Evolutionary conservation across 2,113 vertebrate species (phyloP).

Genomic region (Leptosomus discolor): DNA sequence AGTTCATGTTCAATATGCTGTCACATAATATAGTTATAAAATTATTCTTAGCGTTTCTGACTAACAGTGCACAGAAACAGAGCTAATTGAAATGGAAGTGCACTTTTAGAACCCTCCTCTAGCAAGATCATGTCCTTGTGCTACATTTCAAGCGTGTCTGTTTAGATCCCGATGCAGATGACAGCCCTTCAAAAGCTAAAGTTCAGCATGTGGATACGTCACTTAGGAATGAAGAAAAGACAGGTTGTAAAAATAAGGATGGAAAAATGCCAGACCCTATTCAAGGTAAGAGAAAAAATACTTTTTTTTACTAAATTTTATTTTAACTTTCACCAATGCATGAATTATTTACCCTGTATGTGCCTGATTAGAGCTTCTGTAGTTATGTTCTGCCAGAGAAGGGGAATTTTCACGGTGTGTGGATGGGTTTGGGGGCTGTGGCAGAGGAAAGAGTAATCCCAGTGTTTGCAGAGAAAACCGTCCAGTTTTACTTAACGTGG

Average conservation of each 20-base stretch:
- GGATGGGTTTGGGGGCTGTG: neutral
- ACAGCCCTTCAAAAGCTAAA: constrained; percentile 7
- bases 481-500: neutral
- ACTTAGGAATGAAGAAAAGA: neutral
- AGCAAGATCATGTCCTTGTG: neutral
- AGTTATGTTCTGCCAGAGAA: neutral
- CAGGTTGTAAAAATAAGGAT: neutral
- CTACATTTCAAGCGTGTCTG: neutral
- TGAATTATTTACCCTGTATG: neutral
- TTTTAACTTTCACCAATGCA: neutral
- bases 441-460: neutral
- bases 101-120: neutral
- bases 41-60: neutral
- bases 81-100: neutral
- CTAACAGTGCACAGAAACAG: neutral
- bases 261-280: neutral
- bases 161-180: neutral
- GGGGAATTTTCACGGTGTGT: neutral
- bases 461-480: neutral
- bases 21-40: neutral
- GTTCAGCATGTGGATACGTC: neutral
- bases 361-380: neutral
- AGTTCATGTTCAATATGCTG: neutral
- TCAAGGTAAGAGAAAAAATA: neutral
- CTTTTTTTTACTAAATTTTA: neutral